Conservation (phyloP, 2,888 invertebrate species). For the Alsophila aescularia region DNA sequence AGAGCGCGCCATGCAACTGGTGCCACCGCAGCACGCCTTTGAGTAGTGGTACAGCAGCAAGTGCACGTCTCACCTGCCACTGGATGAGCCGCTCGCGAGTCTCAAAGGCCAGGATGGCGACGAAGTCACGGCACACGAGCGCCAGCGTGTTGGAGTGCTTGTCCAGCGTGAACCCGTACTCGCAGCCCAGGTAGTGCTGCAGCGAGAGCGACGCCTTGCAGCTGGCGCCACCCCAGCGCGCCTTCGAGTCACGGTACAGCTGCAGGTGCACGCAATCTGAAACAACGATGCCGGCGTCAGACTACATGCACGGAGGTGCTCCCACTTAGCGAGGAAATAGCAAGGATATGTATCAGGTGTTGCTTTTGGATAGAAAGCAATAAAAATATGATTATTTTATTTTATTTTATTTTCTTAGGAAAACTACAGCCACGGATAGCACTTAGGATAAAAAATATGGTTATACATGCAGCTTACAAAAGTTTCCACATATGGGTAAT, state of each 20-base stretch:
- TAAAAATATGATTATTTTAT: too few species aligned
- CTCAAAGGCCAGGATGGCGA: slow-evolving; percentile 93
- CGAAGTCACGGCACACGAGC: slow-evolving; percentile 93
- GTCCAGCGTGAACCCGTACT: slow-evolving; percentile 94
- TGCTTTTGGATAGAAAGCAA: too few species aligned
- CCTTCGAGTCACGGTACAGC: slow-evolving; percentile 93
- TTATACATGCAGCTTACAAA: too few species aligned
- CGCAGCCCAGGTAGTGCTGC: slow-evolving; percentile 93
- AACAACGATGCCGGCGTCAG: neutral
- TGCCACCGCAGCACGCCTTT: too few species aligned
- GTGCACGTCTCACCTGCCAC: slow-evolving; percentile 87
- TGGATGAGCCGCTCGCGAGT: slow-evolving; percentile 94
- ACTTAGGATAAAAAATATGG: too few species aligned
- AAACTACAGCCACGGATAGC: too few species aligned
- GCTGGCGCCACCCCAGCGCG: slow-evolving; percentile 73
- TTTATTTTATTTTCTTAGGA: too few species aligned
- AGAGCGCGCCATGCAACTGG: slow-evolving; percentile 73
- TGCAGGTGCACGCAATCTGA: slow-evolving; percentile 95
- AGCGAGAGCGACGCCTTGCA: slow-evolving; percentile 93
- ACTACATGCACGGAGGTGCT: too few species aligned
- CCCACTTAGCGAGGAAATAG: neutral
- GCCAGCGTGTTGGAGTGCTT: slow-evolving; percentile 96
- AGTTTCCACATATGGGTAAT: too few species aligned
- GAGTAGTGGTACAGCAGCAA: too few species aligned
- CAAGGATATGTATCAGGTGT: neutral